phyloP scores from a whole-genome alignment of 2,888 invertebrate genomes.

The Scelioninae gen. 1 region DNA sequence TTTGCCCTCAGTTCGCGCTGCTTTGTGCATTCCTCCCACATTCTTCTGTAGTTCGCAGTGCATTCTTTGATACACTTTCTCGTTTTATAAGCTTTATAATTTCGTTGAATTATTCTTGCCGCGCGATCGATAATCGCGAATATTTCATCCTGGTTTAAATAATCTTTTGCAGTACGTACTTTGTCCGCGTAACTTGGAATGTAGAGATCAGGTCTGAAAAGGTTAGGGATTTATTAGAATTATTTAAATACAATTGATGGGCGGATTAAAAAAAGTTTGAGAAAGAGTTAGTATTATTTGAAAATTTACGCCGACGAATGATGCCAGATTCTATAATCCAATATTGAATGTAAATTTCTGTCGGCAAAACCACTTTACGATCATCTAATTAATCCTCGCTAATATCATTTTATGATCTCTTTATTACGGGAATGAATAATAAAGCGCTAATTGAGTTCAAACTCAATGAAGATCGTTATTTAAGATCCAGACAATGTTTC shows the following conservation, averaged over 20 bases:
- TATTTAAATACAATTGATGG: constrained; percentile 3
- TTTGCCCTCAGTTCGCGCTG: constrained; percentile 76
- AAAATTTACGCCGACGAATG: constrained; percentile 19
- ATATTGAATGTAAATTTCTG: constrained; percentile 40
- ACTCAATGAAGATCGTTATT: constrained; percentile 26
- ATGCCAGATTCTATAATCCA: constrained; percentile 26
- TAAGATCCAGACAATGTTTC: constrained; percentile 18
- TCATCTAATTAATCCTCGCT: constrained; percentile 49
- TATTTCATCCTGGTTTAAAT: constrained; percentile 88
- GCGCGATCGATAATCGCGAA: constrained; percentile 85
- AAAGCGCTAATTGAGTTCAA: constrained; percentile 34
- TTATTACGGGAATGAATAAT: constrained; percentile 43
- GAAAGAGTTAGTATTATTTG: constrained; percentile 8
- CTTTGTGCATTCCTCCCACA: constrained; percentile 86
- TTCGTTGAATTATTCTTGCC: constrained; percentile 87
- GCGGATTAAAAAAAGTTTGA: background rate
- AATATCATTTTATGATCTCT: constrained; percentile 54
- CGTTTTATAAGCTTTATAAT: constrained; percentile 87
- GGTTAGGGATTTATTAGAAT: constrained; percentile 6
- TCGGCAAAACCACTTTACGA: constrained; percentile 10
- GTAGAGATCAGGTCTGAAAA: constrained; percentile 85
- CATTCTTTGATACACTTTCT: constrained; percentile 85
- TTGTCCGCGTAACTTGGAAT: constrained; percentile 88
- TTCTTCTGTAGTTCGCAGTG: constrained; percentile 85
- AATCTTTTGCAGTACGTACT: constrained; percentile 87